Conservation (phyloP, 2,797 vertebrate genomes). For the Distichodus sexfasciatus region DNA sequence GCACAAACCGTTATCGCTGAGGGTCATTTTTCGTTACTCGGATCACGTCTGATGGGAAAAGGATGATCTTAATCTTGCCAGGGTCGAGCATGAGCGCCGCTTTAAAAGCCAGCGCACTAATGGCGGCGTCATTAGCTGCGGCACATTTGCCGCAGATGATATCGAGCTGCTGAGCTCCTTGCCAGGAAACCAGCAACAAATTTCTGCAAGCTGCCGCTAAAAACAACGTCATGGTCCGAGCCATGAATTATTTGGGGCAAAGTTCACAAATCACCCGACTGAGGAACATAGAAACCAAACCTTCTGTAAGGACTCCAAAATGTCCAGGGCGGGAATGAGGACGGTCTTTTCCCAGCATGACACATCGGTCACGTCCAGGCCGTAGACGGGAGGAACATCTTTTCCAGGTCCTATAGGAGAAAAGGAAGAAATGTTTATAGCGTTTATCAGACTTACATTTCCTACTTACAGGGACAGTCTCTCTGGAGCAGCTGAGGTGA, state of each 20-base stretch:
- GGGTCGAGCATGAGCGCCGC: not conserved
- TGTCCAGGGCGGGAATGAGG: slow-evolving; percentile 85
- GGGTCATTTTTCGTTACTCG: not conserved
- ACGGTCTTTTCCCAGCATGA: slow-evolving; percentile 85
- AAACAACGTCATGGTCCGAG: not conserved
- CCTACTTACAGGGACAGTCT: too few species aligned
- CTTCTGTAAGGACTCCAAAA: slow-evolving; percentile 87
- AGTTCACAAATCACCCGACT: not conserved
- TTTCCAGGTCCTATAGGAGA: slow-evolving; percentile 79
- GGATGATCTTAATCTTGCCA: not conserved
- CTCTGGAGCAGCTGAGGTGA: too few species aligned
- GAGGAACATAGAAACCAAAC: slow-evolving; percentile 59
- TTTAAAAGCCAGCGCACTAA: slow-evolving; percentile 13
- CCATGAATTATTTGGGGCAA: not conserved
- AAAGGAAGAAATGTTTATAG: not conserved
- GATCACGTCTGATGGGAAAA: not conserved
- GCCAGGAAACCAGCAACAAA: not conserved
- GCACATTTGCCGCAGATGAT: slow-evolving; percentile 6
- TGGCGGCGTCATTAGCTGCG: not conserved
- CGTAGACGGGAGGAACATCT: slow-evolving; percentile 81
- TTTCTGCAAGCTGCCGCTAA: not conserved
- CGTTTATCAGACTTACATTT: too few species aligned
- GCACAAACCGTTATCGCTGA: too few species aligned
- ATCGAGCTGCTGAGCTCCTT: not conserved
- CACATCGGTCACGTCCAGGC: slow-evolving; percentile 86